Evolutionary conservation across 2,113 vertebrate genomes (phyloP), one percentile per base, ranked within the genome.

Genomic region (Paradoxurus hermaphroditus): DNA sequence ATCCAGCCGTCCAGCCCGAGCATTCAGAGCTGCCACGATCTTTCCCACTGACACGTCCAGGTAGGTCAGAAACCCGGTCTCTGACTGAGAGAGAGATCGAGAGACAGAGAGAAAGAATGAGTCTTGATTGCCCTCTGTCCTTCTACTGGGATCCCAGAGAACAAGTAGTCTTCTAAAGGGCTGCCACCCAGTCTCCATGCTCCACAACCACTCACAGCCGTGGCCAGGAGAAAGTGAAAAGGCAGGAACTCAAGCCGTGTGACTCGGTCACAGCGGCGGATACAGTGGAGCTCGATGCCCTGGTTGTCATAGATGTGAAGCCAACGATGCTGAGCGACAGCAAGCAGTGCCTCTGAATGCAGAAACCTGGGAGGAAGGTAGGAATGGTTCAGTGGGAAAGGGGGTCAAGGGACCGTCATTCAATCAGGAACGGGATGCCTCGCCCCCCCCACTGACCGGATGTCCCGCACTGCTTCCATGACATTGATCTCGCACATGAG

Each of bases 281-380:
- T 97, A 85, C 99, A 99, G 95, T 99, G 99, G 65, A 99, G 99
- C 98, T 99, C 99, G 2, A 99, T 98, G 9, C 99, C 99, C 4
- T 99, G 99, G 63, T 98, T 99, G 98, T 99, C 99, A 0, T 99
- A 99, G 44, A 99, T 98, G 83, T 99, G 98, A 6, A 99, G 98
- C 99, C 99, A 99, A 95, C 99, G 99, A 97, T 99, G 99, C 98
- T 99, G 99, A 63, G 99, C 99, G 13, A 99, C 99, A 1, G 99
- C 99, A 11, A 99, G 99, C 99, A 99, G 99, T 0, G 97, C 85
- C 97, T 99, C 99, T 0, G 96, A 99, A 94, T 99, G 99, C n/a
- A 99, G 98, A 99, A 99, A 99, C 97, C 99, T 99, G 87, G 14
- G 31, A 27, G 27, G 25, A n/a, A n/a, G 9, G 6, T 27, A 41